Evolutionary conservation across 2,888 invertebrate species (phyloP), one percentile per base, ranked within the genome.

Genomic region (Trisateles emortualis): DNA sequence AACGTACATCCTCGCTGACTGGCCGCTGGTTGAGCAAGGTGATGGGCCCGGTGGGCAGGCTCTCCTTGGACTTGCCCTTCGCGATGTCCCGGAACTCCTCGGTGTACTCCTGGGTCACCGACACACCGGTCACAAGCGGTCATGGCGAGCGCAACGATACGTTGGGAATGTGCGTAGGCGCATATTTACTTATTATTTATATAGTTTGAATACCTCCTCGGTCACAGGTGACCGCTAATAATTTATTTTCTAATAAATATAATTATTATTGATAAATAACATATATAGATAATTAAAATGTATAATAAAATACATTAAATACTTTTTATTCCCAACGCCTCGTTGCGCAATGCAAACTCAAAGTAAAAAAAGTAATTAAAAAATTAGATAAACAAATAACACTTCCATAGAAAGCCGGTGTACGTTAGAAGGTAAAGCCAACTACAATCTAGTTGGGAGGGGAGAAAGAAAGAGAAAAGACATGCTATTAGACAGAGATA

Each of bases 1-100:
- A 67, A 89, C 97, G 97, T 95, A 98, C 95, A 94, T 98, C 98
- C 93, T 98, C 98, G 94, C 97, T 97, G 91, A 98, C 98, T 68
- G 97, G 97, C 79, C 98, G 96, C 92, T 98, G 98, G 94, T 98
- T 98, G 93, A 98, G 97, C 87, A 98, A 95, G 78, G 97, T 98
- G 93, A 98, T 98, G 90, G 96, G 96, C 74, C 98, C 98, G 79
- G 97, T 97, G 76, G 98, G 97, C 75, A 97, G 95, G 78, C 97
- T 96, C 93, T 97, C 98, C 95, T 97, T 98, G 78, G 96, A 97
- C 94, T 97, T 98, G 86, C 97, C 97, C 94, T 98, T 98, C 87
- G 97, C 97, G 94, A 98, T 98, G 94, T 98, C 98, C 84, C 98
- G 96, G 94, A 98, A 98, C 94, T 98, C 98, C 94, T 98, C 98